Evolutionary conservation across 2,888 invertebrate genomes (phyloP), one percentile per base, ranked within the genome.

Genomic region (Sylvicola fuscatus): DNA sequence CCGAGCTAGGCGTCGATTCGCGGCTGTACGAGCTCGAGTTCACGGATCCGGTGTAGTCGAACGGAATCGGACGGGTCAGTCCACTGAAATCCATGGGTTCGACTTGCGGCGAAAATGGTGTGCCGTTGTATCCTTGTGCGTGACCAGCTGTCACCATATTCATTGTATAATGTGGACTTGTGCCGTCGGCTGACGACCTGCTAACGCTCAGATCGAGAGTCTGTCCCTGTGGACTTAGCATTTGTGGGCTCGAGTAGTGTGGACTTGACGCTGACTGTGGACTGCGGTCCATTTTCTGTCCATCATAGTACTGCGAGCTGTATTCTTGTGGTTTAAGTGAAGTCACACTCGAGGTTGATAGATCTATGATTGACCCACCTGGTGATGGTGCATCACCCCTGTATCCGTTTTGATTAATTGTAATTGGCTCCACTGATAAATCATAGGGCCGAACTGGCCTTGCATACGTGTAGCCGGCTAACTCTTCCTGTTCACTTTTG

Each of bases 161-260:
- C 12, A 40, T 39, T 62, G 57, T 31, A 49, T 65, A 65, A 47
- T 64, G 63, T 33, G 65, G 64, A 50, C 64, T 64, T 36, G 62
- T 57, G 41, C 61, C 62, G 45, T 64, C 64, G 47, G 64, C 76
- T 56, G 71, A 70, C 57, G 77, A 67, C 61, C 78, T 66, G 61
- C 75, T 78, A 50, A 81, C 79, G 59, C 79, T 79, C 54, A 81
- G 72, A 64, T 81, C 80, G 52, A 80, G 66, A 48, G 80, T 80
- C 56, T 81, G 80, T 47, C 79, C 79, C 61, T 81, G 80, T 42
- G 80, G 80, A 62, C 79, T 79, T 47, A 79, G 78, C 56, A 79
- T 79, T 63, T 79, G 78, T 44, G 79, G 79, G 61, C 78, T 79
- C 48, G 78, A 72, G 47, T 77, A 70, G 49, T 71, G 71, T 43